Evolutionary conservation across 2,888 invertebrate genomes (phyloP), one percentile per base, ranked within the genome.

Genomic region (Mythimna loreyi): DNA sequence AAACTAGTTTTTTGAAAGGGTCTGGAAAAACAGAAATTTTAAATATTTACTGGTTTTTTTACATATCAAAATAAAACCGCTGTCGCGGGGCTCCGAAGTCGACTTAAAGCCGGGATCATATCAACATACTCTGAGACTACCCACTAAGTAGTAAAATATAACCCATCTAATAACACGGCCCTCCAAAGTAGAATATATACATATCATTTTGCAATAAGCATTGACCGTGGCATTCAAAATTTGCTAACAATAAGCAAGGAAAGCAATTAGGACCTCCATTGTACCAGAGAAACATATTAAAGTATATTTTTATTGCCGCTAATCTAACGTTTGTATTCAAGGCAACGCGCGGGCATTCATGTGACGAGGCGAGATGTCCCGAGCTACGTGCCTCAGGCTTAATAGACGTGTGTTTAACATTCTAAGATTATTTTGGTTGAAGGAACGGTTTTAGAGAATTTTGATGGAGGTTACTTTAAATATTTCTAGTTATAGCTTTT

Each of bases 311-410:
- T 85, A 83, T 77, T 61, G 68, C 56, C 56, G 57, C 55, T 85
- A 85, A 84, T 84, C 83, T 55, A 40, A 47, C 64, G 71, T 85
- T 83, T 55, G 78, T 84, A 85, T 84, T 78, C 84, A 52, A 62
- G 43, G 59, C 66, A 19, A 70, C 60, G 75, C 50, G 40, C 36
- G 28, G 71, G 63, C 47, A 66, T 70, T 70, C 75, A 75, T 62
- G 69, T 40, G 67, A 67, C 70, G 36, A 65, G 65, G 8, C 49
- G 49, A 76, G 67, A 69, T 68, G 67, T 68, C 68, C 43, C 56
- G 28, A 11, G 45, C 50, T 23, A 79, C 75, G 85, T 85, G 85
- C 72, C 67, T 53, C 33, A 5, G 3, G 40, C 49, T 52, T 59
- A 52, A 53, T 66, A 43, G 13, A 21, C 19, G 49, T 43, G 19